Percentiles rank a stretch among this genome's conserved stretches.
phyloP scores from a whole-genome alignment of 1,140 invertebrate species.

The Gonatopus flavifemur region DNA sequence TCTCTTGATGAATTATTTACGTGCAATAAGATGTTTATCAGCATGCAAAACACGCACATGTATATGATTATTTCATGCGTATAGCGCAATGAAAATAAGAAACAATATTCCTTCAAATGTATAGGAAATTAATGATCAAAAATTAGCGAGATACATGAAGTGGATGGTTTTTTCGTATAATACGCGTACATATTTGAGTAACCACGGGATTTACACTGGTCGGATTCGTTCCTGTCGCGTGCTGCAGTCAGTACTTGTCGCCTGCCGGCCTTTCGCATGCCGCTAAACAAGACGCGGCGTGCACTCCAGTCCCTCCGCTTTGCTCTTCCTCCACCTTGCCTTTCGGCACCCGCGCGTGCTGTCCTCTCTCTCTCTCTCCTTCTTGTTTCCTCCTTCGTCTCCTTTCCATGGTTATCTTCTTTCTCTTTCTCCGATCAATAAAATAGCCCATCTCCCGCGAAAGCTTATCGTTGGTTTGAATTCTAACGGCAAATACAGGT shows the following conservation, averaged over 20 bases:
- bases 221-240: constrained; percentile 23
- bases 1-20: too few relatives aligned
- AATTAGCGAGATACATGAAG: too few relatives aligned
- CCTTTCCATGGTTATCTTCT: constrained; percentile 16
- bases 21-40: too few relatives aligned
- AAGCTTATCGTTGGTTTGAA: constrained; percentile 44
- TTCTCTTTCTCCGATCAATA: constrained; percentile 56
- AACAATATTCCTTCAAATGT: too few relatives aligned
- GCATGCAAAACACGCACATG: too few relatives aligned
- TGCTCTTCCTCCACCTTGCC: constrained; percentile 13
- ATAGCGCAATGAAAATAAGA: too few relatives aligned
- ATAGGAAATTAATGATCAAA: too few relatives aligned
- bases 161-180: too few relatives aligned
- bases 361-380: constrained; percentile 2
- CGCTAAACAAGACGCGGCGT: constrained; percentile 38
- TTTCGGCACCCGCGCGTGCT: constrained; percentile 3
- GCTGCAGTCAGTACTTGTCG: constrained; percentile 28
- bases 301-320: constrained; percentile 20
- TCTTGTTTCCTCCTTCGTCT: constrained; percentile 1
- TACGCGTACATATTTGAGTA: neutral
- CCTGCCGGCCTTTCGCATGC: constrained; percentile 28
- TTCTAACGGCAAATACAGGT: constrained; percentile 28
- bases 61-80: too few relatives aligned
- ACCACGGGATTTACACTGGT: constrained; percentile 3
- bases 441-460: constrained; percentile 47